Evolutionary conservation across 2,888 invertebrate genomes (phyloP).

Genomic region (Andricus quercusramuli): DNA sequence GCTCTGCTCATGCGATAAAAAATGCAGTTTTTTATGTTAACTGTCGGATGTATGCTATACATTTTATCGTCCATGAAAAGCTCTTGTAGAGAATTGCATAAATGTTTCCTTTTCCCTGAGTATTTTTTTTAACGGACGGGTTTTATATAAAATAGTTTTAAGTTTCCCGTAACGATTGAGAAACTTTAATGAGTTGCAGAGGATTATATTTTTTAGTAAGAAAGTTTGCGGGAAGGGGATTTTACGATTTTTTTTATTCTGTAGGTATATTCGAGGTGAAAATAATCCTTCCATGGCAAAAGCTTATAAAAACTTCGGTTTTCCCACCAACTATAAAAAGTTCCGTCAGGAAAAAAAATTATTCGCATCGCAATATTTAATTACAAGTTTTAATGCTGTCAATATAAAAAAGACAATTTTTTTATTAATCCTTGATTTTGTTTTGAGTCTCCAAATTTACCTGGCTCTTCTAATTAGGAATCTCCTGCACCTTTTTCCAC

Average conservation of each 20-base stretch:
- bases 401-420: too few relatives aligned
- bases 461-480: background rate
- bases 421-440: too few relatives aligned
- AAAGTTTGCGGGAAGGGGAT: background rate
- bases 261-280: background rate
- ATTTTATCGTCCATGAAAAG: background rate
- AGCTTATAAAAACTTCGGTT: background rate
- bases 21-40: background rate
- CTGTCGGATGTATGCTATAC: background rate
- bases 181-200: background rate
- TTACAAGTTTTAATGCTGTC: too few relatives aligned
- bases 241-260: background rate
- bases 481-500: background rate
- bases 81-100: background rate
- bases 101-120: background rate
- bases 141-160: background rate
- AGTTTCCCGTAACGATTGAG: background rate
- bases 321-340: too few relatives aligned
- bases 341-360: too few relatives aligned
- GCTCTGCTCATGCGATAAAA: background rate
- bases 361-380: too few relatives aligned
- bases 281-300: background rate
- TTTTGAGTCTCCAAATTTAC: background rate
- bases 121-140: background rate
- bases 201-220: background rate